Base-by-base conservation (phyloP, 2,797 vertebrate genomes). In the Enteromius radiatus region DNA sequence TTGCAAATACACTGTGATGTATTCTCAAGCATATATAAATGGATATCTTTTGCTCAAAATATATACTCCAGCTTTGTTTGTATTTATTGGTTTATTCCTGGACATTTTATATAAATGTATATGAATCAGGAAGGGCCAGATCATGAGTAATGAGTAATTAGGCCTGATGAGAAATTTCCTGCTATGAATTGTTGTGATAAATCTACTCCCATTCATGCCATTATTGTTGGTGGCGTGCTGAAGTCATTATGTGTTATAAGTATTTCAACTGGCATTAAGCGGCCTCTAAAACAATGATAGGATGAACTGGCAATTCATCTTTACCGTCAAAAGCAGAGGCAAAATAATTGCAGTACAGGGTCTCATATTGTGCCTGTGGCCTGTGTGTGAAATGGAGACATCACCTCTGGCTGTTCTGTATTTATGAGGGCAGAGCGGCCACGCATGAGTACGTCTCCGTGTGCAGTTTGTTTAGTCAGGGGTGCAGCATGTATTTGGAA, bases 161-260 rank as follows among this genome's bases (percentile, higher is more conserved):
- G 91, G 90, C 93, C 89, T 94, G 93, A 95, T 94, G 92, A 96
- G 96, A 93, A 94, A 92, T 92, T 93, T 95, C 93, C 95, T 95
- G 92, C 94, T 94, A 91, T 92, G 92, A 93, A 93, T 95, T 95
- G 95, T 95, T 96, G 93, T 93, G 94, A 95, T 96, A 95, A 96
- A 95, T 96, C 95, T 96, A 93, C 94, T 93, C 93, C 92, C 92
- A 94, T 95, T 94, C 95, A 95, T 96, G 95, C 95, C 94, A 94
- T 95, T 94, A 94, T 95, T 94, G 94, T 93, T 89, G 91, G 93
- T 95, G 95, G 95, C 92, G 94, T 95, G 95, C 94, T 94, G 93
- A 96, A 96, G 93, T 95, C 96, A 94, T 95, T 94, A 91, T 94
- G 94, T 95, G 96, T 94, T 52, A 36, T 45, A 52, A 68, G 63